phyloP scores from a whole-genome alignment of 2,888 invertebrate species.

The Abrostola tripartita region DNA sequence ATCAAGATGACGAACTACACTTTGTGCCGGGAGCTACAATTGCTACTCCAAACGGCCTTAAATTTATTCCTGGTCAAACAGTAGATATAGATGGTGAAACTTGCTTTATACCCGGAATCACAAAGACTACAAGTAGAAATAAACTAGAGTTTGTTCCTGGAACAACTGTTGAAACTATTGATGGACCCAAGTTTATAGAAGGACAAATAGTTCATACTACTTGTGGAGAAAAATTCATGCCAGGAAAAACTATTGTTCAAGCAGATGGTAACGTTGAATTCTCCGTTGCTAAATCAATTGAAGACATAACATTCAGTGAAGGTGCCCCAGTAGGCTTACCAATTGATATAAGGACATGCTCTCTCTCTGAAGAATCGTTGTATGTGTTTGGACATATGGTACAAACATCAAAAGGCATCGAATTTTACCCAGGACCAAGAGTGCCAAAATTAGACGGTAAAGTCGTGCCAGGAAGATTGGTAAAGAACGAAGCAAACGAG shows the following conservation, averaged over 20 bases:
- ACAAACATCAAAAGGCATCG: conserved; percentile 90
- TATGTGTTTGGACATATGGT: conserved; percentile 91
- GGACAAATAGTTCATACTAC: conserved; percentile 90
- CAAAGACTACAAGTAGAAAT: conserved; percentile 77
- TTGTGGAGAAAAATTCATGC: conserved; percentile 89
- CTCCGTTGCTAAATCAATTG: conserved; percentile 87
- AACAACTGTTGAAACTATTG: conserved; percentile 89
- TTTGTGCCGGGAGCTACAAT: conserved; percentile 91
- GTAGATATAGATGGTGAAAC: conserved; percentile 84
- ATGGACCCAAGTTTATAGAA: conserved; percentile 90
- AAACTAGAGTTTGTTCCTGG: conserved; percentile 89
- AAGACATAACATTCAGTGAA: conserved; percentile 88
- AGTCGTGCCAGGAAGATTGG: conserved; percentile 90
- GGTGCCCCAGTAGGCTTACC: conserved; percentile 87
- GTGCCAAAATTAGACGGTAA: conserved; percentile 87
- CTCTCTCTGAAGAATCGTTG: conserved; percentile 84
- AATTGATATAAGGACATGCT: conserved; percentile 87
- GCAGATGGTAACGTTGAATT: conserved; percentile 87
- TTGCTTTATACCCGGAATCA: conserved; percentile 89
- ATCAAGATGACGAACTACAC: conserved; percentile 86
- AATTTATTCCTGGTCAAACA: conserved; percentile 91
- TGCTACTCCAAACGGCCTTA: conserved; percentile 89
- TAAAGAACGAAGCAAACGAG: conserved; percentile 89
- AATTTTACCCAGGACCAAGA: conserved; percentile 89
- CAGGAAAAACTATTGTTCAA: conserved; percentile 87